phyloP scores from a whole-genome alignment of 2,888 invertebrate species.

The Antheraea assamensis region DNA sequence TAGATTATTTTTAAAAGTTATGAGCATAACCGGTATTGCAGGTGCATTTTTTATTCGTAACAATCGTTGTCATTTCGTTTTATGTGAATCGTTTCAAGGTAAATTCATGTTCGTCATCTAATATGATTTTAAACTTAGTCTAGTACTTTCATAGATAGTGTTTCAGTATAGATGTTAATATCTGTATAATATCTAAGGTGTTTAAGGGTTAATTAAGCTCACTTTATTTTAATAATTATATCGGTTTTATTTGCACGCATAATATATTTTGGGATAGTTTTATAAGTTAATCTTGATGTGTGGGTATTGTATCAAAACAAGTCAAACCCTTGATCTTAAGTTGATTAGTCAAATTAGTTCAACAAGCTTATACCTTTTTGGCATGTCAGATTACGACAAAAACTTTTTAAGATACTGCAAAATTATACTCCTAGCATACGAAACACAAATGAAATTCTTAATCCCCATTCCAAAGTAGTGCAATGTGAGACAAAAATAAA shows the following conservation, averaged over 20 bases:
- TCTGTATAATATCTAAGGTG: no score
- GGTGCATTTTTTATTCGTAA: no score
- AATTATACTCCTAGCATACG: not conserved
- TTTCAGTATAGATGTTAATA: no score
- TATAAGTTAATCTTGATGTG: not conserved
- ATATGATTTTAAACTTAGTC: no score
- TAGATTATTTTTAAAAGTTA: no score
- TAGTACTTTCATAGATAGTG: no score
- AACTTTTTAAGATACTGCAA: not conserved
- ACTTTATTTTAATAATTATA: not conserved
- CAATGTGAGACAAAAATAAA: constrained; percentile 25
- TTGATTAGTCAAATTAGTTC: not conserved
- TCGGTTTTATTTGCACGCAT: not conserved
- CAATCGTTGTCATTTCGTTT: no score
- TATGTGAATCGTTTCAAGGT: no score
- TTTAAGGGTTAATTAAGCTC: no score
- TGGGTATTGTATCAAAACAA: not conserved
- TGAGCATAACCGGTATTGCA: no score
- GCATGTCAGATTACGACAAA: not conserved
- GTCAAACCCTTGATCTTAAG: not conserved
- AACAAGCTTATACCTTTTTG: not conserved
- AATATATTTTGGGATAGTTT: not conserved
- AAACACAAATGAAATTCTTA: constrained; percentile 9
- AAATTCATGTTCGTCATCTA: no score
- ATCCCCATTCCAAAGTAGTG: constrained; percentile 13